A percentile compares a stretch with the other conserved stretches of the same genome.
Evolutionary conservation across 2,113 vertebrate species (phyloP).

Genomic region (Oxyruncus cristatus): DNA sequence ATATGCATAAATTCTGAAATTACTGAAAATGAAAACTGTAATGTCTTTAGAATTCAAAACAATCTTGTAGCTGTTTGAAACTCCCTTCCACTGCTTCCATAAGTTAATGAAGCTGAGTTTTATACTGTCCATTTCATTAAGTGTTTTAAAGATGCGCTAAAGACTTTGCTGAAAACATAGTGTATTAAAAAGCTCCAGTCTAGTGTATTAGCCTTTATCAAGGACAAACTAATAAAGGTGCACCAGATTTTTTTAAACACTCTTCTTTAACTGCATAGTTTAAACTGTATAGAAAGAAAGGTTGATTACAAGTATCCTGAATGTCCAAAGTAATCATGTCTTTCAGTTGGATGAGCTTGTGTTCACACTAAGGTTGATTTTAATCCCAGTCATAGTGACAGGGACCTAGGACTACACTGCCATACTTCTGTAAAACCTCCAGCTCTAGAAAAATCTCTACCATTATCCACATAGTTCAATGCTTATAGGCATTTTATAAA

Average conservation of each 20-base stretch:
- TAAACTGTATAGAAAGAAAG: slow-evolving; percentile 32
- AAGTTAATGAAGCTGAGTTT: neutral
- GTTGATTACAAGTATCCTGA: slow-evolving; percentile 20
- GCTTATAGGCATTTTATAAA: slow-evolving; percentile 39
- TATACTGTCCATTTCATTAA: neutral
- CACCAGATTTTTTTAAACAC: slow-evolving; percentile 1
- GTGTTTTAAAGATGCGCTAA: slow-evolving; percentile 31
- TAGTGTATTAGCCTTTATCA: slow-evolving; percentile 15
- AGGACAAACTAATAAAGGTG: neutral
- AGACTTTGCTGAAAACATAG: slow-evolving; percentile 38
- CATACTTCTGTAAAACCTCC: neutral
- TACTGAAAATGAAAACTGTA: neutral
- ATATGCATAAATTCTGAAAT: slow-evolving; percentile 1
- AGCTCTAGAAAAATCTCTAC: slow-evolving; percentile 8
- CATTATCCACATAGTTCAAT: slow-evolving; percentile 13
- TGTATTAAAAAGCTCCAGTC: slow-evolving; percentile 44
- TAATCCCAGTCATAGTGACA: neutral
- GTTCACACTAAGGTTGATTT: neutral
- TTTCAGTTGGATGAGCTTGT: neutral
- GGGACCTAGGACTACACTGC: neutral
- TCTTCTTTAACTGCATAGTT: slow-evolving; percentile 73
- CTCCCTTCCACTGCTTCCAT: neutral
- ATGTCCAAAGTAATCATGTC: neutral
- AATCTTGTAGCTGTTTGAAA: neutral
- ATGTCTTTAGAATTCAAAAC: slow-evolving; percentile 13